Evolutionary conservation across 1,140 invertebrate species (phyloP).

Genomic region (Saccostrea echinata): DNA sequence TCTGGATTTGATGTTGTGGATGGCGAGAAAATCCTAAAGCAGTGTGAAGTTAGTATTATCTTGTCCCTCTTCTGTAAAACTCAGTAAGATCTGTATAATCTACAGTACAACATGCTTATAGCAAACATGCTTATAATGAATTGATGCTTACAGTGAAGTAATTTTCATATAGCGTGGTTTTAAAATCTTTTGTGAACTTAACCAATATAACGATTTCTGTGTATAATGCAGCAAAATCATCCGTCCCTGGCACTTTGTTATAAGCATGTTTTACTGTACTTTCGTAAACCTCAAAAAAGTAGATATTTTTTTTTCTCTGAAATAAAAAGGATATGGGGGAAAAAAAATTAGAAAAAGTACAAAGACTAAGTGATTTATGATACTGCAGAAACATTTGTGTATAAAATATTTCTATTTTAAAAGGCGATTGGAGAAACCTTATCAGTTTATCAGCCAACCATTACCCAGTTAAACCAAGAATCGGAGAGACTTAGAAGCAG

Average conservation of each 20-base stretch:
- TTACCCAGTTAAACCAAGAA: conserved; percentile 67
- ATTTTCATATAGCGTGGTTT: too few species aligned
- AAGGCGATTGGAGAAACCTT: conserved; percentile 69
- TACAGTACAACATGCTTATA: neutral
- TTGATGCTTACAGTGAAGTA: too few species aligned
- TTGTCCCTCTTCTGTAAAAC: neutral
- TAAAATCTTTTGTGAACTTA: too few species aligned
- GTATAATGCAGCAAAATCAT: too few species aligned
- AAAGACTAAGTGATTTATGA: too few species aligned
- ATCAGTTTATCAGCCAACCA: conserved; percentile 63
- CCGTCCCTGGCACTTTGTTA: too few species aligned
- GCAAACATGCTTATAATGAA: neutral
- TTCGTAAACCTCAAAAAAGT: too few species aligned
- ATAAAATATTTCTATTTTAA: neutral
- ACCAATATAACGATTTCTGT: too few species aligned
- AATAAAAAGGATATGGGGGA: too few species aligned
- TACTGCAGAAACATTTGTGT: neutral
- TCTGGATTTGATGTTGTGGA: conserved; percentile 86
- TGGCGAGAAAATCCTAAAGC: conserved; percentile 68
- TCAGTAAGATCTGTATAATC: neutral
- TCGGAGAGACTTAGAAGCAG: conserved; percentile 65
- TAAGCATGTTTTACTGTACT: too few species aligned
- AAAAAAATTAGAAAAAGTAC: too few species aligned
- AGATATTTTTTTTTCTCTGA: too few species aligned
- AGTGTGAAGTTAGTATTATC: conserved; percentile 69